Evolutionary conservation across 2,797 vertebrate genomes (phyloP).

Genomic region (Pyrrhura leucotis): DNA sequence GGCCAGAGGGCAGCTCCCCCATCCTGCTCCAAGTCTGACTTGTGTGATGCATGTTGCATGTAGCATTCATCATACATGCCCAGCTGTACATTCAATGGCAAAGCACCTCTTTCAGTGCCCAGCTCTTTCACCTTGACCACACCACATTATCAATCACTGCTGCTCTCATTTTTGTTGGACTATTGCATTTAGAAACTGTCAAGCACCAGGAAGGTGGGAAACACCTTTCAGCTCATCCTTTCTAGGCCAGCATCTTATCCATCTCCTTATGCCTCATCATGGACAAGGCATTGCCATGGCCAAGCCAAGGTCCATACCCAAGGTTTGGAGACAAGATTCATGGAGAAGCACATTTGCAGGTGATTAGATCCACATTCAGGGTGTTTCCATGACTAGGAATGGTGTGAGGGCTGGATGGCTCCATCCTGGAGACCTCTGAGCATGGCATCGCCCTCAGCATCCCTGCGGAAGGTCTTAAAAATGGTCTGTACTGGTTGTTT

Average conservation of each 20-base stretch:
- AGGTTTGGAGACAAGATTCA: background rate
- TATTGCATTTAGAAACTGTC: background rate
- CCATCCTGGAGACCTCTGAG: background rate
- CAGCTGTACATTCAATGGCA: background rate
- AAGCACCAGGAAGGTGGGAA: background rate
- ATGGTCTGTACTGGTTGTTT: background rate
- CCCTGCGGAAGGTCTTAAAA: background rate
- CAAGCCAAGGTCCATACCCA: background rate
- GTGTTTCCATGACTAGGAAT: background rate
- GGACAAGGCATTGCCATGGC: no score
- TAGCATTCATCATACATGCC: background rate
- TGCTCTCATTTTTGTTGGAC: background rate
- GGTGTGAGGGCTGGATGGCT: background rate
- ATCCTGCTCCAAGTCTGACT: background rate
- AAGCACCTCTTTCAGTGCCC: background rate
- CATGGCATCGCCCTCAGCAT: background rate
- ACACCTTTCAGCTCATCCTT: background rate
- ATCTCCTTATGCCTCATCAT: background rate
- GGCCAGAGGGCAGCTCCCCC: background rate
- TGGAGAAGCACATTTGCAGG: background rate
- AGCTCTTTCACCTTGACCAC: background rate
- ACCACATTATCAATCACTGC: rapidly evolving
- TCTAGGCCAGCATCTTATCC: background rate
- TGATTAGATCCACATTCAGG: rapidly evolving
- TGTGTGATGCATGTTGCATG: background rate